phyloP scores from a whole-genome alignment of 2,113 vertebrate species.

The Drymodes brunneopygia region DNA sequence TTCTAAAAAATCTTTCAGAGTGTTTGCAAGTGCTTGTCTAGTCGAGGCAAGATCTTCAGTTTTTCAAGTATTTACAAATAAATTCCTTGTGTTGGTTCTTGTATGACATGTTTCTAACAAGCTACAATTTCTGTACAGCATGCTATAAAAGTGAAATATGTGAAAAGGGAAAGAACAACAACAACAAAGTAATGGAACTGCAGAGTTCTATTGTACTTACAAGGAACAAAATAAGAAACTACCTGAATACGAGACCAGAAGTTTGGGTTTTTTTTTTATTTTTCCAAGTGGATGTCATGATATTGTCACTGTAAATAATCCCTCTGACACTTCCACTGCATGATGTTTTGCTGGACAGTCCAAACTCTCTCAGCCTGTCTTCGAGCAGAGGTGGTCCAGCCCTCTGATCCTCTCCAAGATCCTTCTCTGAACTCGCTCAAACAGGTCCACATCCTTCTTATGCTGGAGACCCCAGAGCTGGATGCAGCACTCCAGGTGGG shows the following conservation, averaged over 20 bases:
- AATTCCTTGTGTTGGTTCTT: background rate
- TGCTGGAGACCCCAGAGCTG: fast-evolving
- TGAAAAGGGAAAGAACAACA: background rate
- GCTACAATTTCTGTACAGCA: background rate
- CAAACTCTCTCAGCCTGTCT: background rate
- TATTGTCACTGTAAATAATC: background rate
- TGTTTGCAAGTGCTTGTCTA: background rate
- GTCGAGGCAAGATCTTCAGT: background rate
- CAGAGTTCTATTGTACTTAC: background rate
- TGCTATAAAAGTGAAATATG: background rate
- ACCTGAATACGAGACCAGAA: background rate
- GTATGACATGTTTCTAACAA: background rate
- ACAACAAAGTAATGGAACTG: background rate
- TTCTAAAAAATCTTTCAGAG: background rate
- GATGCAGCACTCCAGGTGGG: fast-evolving
- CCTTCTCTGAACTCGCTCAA: fast-evolving
- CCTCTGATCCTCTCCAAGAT: background rate
- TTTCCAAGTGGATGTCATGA: background rate
- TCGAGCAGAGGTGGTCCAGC: background rate
- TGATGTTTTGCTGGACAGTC: background rate
- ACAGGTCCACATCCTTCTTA: background rate
- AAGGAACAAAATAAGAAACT: background rate
- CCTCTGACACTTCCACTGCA: background rate
- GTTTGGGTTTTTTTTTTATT: background rate
- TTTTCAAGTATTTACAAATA: background rate